Evolutionary conservation across 1,140 invertebrate genomes (phyloP).

Genomic region (Hypsibius dujardini): DNA sequence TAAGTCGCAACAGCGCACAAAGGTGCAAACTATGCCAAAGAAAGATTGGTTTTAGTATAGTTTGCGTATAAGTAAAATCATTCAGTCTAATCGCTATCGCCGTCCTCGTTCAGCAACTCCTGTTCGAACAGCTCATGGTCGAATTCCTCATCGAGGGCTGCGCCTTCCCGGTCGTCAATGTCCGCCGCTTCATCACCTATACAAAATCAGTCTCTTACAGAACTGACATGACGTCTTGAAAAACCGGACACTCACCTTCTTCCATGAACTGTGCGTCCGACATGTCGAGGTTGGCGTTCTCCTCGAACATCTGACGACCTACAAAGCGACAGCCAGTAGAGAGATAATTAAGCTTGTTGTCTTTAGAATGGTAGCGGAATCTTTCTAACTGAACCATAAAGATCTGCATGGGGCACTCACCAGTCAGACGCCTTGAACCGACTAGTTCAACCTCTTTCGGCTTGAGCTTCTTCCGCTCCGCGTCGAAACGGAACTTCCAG

Average conservation of each 20-base stretch:
- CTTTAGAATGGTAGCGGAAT: too few species aligned
- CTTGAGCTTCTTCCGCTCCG: conserved; percentile 51
- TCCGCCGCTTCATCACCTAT: conserved; percentile 61
- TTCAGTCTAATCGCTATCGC: not conserved
- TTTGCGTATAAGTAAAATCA: too few species aligned
- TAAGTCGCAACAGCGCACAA: too few species aligned
- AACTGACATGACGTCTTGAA: not conserved
- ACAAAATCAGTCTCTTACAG: conserved; percentile 24
- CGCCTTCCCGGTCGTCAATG: conserved; percentile 75
- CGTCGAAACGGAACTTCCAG: conserved; percentile 85
- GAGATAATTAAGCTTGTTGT: conserved; percentile 20
- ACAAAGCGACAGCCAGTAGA: conserved; percentile 21
- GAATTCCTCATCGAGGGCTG: conserved; percentile 58
- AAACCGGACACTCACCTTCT: conserved; percentile 43
- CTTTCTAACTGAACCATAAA: too few species aligned
- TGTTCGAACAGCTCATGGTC: conserved; percentile 24
- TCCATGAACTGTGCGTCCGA: conserved; percentile 87
- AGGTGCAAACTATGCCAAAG: too few species aligned
- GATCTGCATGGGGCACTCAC: conserved; percentile 22
- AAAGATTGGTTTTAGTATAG: too few species aligned
- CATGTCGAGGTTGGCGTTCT: conserved; percentile 72
- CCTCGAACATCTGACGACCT: conserved; percentile 75
- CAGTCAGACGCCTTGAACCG: conserved; percentile 31
- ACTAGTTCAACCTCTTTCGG: too few species aligned
- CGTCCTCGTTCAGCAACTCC: conserved; percentile 10